A percentile compares a stretch with the other conserved stretches of the same genome.
These are phyloP conservation scores for Drosophila jambulina DNA, from an alignment of 1,140 invertebrate genomes.

Conservation along the genomic window DNA sequence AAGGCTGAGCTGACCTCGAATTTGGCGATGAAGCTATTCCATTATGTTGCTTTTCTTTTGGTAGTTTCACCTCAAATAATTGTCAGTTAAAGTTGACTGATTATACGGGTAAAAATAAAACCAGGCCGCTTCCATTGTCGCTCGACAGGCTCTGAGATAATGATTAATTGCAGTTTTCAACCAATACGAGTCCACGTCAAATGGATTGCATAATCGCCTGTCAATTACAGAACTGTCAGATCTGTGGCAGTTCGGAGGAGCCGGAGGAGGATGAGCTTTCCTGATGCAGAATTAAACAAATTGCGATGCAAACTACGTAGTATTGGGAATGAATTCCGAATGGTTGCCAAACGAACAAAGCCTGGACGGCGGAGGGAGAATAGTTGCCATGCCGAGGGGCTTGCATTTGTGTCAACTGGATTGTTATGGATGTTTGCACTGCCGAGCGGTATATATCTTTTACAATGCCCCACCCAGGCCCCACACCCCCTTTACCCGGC, in stretches of 20 bases:
- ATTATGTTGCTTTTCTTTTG: not conserved
- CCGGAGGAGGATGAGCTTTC: not conserved
- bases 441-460: slow-evolving; percentile 59
- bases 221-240: slow-evolving; percentile 64
- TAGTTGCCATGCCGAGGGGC: slow-evolving; percentile 17
- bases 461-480: slow-evolving; percentile 13
- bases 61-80: not conserved
- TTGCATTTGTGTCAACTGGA: slow-evolving; percentile 78
- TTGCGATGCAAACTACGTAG: slow-evolving; percentile 46
- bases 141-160: not conserved
- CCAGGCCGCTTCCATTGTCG: not conserved
- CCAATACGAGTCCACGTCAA: slow-evolving; percentile 37
- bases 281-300: slow-evolving; percentile 56
- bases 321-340: slow-evolving; percentile 43
- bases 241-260: not conserved
- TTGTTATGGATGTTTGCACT: slow-evolving; percentile 74
- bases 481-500: not conserved
- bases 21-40: not conserved
- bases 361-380: slow-evolving; percentile 22
- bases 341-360: slow-evolving; percentile 54
- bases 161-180: slow-evolving; percentile 55
- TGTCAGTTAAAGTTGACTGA: not conserved
- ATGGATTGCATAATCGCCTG: slow-evolving; percentile 65
- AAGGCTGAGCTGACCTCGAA: not conserved
- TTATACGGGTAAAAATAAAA: slow-evolving; percentile 1